Evolutionary conservation across 2,113 vertebrate species (phyloP).

Genomic region (Neodontobutis hainanensis): DNA sequence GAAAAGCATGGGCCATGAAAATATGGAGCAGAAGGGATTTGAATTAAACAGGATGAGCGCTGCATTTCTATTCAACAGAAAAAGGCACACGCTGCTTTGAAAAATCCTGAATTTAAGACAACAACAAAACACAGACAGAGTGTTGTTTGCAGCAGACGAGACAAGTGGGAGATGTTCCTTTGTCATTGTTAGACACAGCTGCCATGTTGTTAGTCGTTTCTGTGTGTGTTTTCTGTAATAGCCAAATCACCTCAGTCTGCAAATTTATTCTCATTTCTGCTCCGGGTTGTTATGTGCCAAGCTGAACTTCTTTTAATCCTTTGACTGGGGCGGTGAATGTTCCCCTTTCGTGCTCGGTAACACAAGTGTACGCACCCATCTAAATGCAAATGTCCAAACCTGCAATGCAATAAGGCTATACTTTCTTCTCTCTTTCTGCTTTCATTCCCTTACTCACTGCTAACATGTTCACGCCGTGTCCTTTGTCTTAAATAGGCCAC

Average conservation of each 20-base stretch:
- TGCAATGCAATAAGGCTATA: conserved; percentile 49
- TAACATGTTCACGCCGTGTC: conserved; percentile 10
- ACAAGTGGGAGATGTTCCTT: conserved; percentile 63
- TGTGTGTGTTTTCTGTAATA: not conserved
- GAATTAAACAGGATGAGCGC: conserved; percentile 11
- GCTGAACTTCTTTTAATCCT: conserved; percentile 46
- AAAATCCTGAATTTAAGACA: not conserved
- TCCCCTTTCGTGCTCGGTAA: conserved; percentile 66
- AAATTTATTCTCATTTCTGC: conserved; percentile 19
- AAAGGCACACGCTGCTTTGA: not conserved
- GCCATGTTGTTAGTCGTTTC: not conserved
- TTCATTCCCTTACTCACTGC: not conserved
- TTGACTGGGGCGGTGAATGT: conserved; percentile 48
- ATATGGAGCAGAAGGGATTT: not conserved
- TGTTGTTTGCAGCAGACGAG: conserved; percentile 7
- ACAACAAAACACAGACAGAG: not conserved
- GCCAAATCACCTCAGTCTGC: not conserved
- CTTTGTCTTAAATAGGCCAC: conserved; percentile 38
- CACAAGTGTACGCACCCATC: conserved; percentile 80
- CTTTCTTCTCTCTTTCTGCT: conserved; percentile 4
- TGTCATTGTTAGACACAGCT: conserved; percentile 33
- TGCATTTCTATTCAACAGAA: not conserved
- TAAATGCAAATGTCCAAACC: conserved; percentile 85
- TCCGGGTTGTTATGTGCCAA: conserved; percentile 26
- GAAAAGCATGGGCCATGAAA: conserved; percentile 1